Evolutionary conservation across 2,888 invertebrate genomes (phyloP), one percentile per base, ranked within the genome.

Genomic region (Tipula lateralis): DNA sequence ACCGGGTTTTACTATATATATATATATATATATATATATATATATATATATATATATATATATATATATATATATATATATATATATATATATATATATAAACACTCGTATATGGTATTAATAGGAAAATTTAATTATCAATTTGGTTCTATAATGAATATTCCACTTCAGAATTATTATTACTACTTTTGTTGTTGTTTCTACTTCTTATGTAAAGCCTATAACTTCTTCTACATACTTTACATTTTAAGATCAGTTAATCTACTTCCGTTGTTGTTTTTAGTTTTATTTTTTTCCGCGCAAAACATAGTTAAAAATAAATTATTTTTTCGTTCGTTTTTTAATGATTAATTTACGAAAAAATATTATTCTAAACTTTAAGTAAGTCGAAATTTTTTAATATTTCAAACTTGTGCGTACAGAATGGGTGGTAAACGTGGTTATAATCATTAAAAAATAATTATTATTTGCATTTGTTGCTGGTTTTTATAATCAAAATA

Each of bases 231-330:
- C 24, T 66, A 66, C n/a, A n/a, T n/a, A n/a, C 66, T 66, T 66
- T 66, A 66, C 66, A 66, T 66, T 66, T 24, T 66, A 66, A 66
- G 66, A 66, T 66, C 66, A 66, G 19, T 66, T 66, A 66, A 66
- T 66, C 66, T 66, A 66, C 66, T 66, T 66, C 66, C 66, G 66
- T 66, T 66, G 66, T 66, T 66, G 24, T 66, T 66, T 66, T 66
- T 66, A 66, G 7, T 66, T 66, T 24, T 19, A 50, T 9, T 66
- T n/a, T n/a, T 66, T 66, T 66, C 24, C 66, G 24, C 66, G 66
- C 24, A 19, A 66, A 66, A 66, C 24, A 66, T 24, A 66, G 66
- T 66, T 66, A 66, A 6, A 24, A 24, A 66, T 66, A 24, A 66
- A 66, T 66, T 24, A 24, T 66, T 66, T 24, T 66, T 24, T 9